phyloP scores from a whole-genome alignment of 2,113 vertebrate genomes.

The Brachypteracias leptosomus region DNA sequence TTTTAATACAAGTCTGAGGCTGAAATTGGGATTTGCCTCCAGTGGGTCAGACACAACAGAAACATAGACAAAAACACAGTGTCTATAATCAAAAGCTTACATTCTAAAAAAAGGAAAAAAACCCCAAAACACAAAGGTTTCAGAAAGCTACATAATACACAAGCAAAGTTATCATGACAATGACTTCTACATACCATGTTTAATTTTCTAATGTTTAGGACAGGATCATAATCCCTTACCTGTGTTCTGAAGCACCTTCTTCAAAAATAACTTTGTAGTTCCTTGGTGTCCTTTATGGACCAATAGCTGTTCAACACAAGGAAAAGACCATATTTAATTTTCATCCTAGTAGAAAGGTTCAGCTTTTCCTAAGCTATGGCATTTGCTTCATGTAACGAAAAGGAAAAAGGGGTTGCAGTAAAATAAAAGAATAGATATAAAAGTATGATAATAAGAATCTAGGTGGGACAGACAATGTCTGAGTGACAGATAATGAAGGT shows the following conservation, averaged over 20 bases:
- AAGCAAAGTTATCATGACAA: neutral
- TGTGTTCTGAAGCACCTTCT: neutral
- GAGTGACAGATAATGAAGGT: neutral
- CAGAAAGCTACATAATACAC: neutral
- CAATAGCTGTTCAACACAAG: neutral
- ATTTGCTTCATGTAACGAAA: neutral
- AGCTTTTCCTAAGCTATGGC: neutral
- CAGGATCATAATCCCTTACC: neutral
- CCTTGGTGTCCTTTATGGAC: neutral
- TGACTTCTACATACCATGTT: rapidly evolving
- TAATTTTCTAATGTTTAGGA: neutral
- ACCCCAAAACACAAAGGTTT: neutral
- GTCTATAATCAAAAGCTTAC: neutral
- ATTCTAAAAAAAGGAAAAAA: neutral
- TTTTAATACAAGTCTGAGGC: neutral
- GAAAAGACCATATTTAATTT: neutral
- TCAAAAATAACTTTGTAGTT: neutral
- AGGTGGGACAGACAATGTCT: too few species aligned
- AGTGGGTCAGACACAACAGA: neutral
- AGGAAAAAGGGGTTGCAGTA: neutral
- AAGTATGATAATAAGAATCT: neutral
- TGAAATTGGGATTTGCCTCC: neutral
- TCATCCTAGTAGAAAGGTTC: neutral
- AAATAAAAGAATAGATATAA: neutral
- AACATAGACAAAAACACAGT: neutral